phyloP scores from a whole-genome alignment of 2,888 invertebrate species.

The Acleris emargana region DNA sequence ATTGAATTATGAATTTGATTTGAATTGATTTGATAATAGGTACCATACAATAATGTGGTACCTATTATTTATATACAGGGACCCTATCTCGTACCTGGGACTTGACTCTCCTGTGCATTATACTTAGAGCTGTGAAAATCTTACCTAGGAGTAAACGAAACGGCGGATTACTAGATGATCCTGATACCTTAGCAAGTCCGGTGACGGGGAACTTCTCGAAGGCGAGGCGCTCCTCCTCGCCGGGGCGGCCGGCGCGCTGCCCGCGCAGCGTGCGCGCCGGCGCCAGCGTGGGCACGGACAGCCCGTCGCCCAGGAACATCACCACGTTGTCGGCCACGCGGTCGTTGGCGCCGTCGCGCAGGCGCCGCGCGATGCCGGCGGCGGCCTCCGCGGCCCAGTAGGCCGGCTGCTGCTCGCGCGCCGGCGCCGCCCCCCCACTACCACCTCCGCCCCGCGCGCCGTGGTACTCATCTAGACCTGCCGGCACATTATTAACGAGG shows the following conservation, averaged over 20 bases:
- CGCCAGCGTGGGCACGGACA: slow-evolving; percentile 14
- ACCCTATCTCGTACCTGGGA: too few species aligned
- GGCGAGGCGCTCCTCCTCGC: slow-evolving; percentile 84
- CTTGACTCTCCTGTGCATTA: too few species aligned
- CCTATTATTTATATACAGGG: too few species aligned
- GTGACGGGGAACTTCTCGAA: slow-evolving; percentile 86
- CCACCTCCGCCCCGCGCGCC: slow-evolving; percentile 2
- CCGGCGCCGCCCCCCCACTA: background rate
- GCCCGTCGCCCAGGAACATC: slow-evolving; percentile 15
- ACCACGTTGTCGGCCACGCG: slow-evolving; percentile 50
- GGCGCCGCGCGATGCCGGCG: slow-evolving; percentile 62
- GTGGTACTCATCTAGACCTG: slow-evolving; percentile 43
- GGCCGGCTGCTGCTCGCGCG: slow-evolving; percentile 47
- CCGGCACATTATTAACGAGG: slow-evolving; percentile 8
- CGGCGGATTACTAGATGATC: too few species aligned
- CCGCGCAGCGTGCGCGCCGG: slow-evolving; percentile 78
- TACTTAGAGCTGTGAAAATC: too few species aligned
- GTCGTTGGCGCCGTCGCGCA: slow-evolving; percentile 78
- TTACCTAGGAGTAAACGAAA: too few species aligned
- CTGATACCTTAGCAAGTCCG: slow-evolving; percentile 85
- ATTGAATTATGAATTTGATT: too few species aligned
- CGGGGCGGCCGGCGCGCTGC: slow-evolving; percentile 78
- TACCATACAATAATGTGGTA: too few species aligned
- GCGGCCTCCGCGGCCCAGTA: slow-evolving; percentile 78
- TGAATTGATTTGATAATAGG: too few species aligned